Evolutionary conservation across 2,888 invertebrate species (phyloP).

Genomic region (Troides aeacus): DNA sequence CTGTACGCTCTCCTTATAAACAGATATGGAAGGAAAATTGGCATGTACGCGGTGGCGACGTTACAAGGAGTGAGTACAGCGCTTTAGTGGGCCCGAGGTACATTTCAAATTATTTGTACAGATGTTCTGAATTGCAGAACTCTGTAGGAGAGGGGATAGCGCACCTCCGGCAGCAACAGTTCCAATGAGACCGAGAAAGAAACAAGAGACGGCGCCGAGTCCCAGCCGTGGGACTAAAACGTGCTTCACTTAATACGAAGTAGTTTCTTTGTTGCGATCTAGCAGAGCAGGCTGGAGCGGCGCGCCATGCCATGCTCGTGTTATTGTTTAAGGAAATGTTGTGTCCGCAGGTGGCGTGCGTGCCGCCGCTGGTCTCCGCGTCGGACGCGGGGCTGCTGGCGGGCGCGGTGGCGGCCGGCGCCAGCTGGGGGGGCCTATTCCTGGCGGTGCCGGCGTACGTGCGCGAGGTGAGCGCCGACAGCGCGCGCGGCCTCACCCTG

Average conservation of each 20-base stretch:
- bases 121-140: too few relatives aligned
- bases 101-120: too few relatives aligned
- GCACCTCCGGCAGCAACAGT: too few relatives aligned
- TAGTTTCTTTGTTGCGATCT: too few relatives aligned
- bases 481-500: constrained; percentile 45
- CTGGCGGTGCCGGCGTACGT: constrained; percentile 59
- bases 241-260: too few relatives aligned
- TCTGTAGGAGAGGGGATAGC: too few relatives aligned
- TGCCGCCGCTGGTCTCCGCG: constrained; percentile 55
- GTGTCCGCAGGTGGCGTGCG: constrained; percentile 53
- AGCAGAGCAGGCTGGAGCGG: too few relatives aligned
- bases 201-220: neutral
- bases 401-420: constrained; percentile 54
- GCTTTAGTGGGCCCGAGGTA: neutral
- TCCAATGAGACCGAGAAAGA: neutral
- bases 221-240: too few relatives aligned
- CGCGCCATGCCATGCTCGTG: too few relatives aligned
- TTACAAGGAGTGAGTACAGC: constrained; percentile 60
- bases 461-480: constrained; percentile 49
- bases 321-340: too few relatives aligned
- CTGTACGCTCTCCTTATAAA: constrained; percentile 50
- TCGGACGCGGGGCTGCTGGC: constrained; percentile 40
- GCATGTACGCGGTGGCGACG: constrained; percentile 55
- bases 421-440: constrained; percentile 57
- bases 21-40: constrained; percentile 53